phyloP scores from a whole-genome alignment of 2,113 vertebrate genomes.

The Seriola aureovittata region DNA sequence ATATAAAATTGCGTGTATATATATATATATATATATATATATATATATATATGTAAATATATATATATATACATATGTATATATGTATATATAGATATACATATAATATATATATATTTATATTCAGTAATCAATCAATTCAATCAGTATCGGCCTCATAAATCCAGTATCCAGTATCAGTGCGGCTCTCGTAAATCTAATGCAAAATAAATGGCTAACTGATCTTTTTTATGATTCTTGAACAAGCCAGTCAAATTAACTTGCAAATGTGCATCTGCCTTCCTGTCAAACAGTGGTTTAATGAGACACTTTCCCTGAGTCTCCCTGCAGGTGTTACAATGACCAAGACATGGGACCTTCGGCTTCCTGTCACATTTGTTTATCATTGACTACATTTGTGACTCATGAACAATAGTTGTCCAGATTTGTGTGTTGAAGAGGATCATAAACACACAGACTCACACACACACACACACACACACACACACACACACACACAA shows the following conservation, averaged over 20 bases:
- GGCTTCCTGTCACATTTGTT: conserved; percentile 62
- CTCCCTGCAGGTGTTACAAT: conserved; percentile 49
- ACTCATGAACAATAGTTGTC: conserved; percentile 56
- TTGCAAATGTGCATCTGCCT: conserved; percentile 64
- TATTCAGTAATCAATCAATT: too few relatives aligned
- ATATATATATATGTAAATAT: too few relatives aligned
- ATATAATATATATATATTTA: too few relatives aligned
- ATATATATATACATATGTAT: too few relatives aligned
- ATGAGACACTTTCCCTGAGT: conserved; percentile 44
- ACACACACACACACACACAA: conserved; percentile 42
- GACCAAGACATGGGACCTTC: conserved; percentile 54
- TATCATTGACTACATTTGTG: conserved; percentile 50
- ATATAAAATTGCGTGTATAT: too few relatives aligned
- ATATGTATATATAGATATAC: too few relatives aligned
- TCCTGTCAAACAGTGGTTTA: conserved; percentile 52
- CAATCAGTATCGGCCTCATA: neutral
- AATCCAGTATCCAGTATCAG: neutral
- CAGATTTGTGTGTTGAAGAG: conserved; percentile 47
- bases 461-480: conserved; percentile 40
- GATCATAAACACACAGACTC: conserved; percentile 28
- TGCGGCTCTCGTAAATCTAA: neutral
- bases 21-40: too few relatives aligned
- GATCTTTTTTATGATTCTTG: conserved; percentile 3
- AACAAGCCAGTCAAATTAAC: conserved; percentile 39
- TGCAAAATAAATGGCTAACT: neutral